These are phyloP conservation scores for Rhegmatorhina hoffmannsi DNA, from an alignment of 2,113 vertebrate genomes.

Conservation along the genomic window DNA sequence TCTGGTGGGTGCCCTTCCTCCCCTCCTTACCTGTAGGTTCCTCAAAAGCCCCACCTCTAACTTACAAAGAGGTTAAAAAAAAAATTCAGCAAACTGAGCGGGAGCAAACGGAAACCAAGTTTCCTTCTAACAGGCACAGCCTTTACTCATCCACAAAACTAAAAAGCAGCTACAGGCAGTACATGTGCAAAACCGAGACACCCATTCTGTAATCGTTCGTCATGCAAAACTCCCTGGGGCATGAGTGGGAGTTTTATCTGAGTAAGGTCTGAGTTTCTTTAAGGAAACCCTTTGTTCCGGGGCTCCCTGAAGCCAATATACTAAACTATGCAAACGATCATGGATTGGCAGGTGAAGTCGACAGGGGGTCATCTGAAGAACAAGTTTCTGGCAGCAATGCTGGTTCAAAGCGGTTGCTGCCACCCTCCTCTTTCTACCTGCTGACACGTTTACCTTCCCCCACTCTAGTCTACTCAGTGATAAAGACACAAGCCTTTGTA, in stretches of 20 bases:
- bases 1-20: not conserved
- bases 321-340: conserved; percentile 2
- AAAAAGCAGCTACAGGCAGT: not conserved
- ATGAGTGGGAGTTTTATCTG: conserved; percentile 51
- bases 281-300: conserved; percentile 49
- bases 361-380: conserved; percentile 36
- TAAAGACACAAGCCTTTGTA: not conserved
- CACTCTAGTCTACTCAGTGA: not conserved
- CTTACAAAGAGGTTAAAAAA: not conserved
- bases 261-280: conserved; percentile 27
- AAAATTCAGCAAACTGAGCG: not conserved
- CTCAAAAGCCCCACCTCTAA: not conserved
- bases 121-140: not conserved
- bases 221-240: conserved; percentile 54
- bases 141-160: conserved; percentile 18
- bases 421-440: not conserved
- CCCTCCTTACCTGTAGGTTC: not conserved
- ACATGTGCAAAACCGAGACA: conserved; percentile 12
- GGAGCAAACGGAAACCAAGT: not conserved
- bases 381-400: not conserved
- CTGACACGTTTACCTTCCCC: not conserved
- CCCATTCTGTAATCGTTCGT: conserved; percentile 20
- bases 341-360: conserved; percentile 1
- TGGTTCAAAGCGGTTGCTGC: not conserved
- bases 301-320: conserved; percentile 14